A percentile compares a stretch with the other conserved stretches of the same genome.
phyloP scores from a whole-genome alignment of 2,113 vertebrate genomes.

The crab-eating macaque (Macaca fascicularis) region T2T-MFA8v1.1 NC_088394.1:60043501-60044000 shows the following conservation, averaged over 20 bases:
- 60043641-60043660: neutral
- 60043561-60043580: too few relatives aligned
- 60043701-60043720: neutral
- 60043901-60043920: fast-evolving
- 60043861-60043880: fast-evolving
- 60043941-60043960: neutral
- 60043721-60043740: neutral
- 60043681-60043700: neutral
- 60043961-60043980: neutral
- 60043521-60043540: too few relatives aligned
- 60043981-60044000: neutral
- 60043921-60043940: neutral
- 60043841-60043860: fast-evolving
- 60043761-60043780: neutral
- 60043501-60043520: too few relatives aligned
- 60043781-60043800: neutral
- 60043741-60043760: neutral
- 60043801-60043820: neutral
- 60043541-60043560: too few relatives aligned
- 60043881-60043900: neutral
- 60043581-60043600: too few relatives aligned
- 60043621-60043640: neutral
- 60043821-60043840: fast-evolving
- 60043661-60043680: neutral
- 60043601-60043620: neutral